phyloP scores from a whole-genome alignment of 2,113 vertebrate genomes.

The Oenanthe oenanthe region DNA sequence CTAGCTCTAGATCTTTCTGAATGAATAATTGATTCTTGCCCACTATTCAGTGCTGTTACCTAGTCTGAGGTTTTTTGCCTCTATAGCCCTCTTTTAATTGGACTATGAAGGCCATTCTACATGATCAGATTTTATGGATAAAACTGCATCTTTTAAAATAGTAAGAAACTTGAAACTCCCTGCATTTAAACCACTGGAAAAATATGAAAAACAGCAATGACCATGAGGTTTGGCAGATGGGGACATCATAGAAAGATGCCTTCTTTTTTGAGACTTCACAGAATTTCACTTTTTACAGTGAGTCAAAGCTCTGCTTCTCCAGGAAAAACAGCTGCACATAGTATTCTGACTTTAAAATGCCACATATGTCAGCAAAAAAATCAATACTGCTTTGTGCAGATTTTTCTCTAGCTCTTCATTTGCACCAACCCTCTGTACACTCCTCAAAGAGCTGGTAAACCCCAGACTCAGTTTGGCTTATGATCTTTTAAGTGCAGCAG shows the following conservation, averaged over 20 bases:
- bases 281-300: constrained; percentile 10
- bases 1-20: constrained; percentile 39
- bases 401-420: not conserved
- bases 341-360: constrained; percentile 24
- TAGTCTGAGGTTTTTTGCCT: not conserved
- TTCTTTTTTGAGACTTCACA: not conserved
- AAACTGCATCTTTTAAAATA: not conserved
- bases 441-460: not conserved
- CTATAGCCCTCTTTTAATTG: not conserved
- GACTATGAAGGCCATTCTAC: not conserved
- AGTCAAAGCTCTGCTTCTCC: not conserved
- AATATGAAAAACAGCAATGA: not conserved
- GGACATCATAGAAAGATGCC: not conserved
- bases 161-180: not conserved
- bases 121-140: not conserved
- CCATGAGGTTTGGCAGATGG: not conserved
- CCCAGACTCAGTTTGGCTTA: not conserved
- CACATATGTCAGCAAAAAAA: constrained; percentile 15
- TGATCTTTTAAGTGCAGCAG: not conserved
- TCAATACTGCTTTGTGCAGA: constrained; percentile 10
- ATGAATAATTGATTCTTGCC: constrained; percentile 45
- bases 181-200: not conserved
- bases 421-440: not conserved
- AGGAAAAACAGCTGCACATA: not conserved
- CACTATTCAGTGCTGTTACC: not conserved